Conservation (phyloP, 2,797 vertebrate genomes). For the Falco naumanni region DNA sequence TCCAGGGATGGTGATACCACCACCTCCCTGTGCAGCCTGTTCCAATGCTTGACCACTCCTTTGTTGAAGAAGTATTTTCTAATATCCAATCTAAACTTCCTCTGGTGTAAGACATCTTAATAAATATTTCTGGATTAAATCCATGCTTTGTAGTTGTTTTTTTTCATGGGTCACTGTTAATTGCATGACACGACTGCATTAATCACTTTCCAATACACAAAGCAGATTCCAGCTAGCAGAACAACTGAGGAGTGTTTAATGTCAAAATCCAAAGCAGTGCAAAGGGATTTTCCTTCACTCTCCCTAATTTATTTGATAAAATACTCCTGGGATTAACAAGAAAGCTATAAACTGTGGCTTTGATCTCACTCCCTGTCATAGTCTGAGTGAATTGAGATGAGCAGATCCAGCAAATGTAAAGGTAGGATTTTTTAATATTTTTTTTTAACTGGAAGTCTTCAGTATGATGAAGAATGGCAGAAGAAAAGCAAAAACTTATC, state of each 20-base stretch:
- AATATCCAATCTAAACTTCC: too few relatives aligned
- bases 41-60: too few relatives aligned
- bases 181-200: not conserved
- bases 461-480: not conserved
- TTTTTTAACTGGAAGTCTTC: not conserved
- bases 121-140: not conserved
- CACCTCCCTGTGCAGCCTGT: too few relatives aligned
- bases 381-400: not conserved
- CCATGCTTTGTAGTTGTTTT: not conserved
- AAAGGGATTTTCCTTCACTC: constrained; percentile 36
- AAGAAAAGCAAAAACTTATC: not conserved
- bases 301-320: constrained; percentile 46
- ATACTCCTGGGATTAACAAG: constrained; percentile 43
- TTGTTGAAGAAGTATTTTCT: too few relatives aligned
- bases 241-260: constrained; percentile 10
- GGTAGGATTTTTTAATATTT: not conserved
- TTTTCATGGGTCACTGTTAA: not conserved
- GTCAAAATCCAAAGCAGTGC: constrained; percentile 24
- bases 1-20: too few relatives aligned
- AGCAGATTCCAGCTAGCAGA: constrained; percentile 31
- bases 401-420: not conserved
- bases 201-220: constrained; percentile 31
- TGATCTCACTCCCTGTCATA: constrained; percentile 54
- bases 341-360: constrained; percentile 54
- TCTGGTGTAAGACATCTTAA: not conserved